A percentile compares a stretch with the other conserved stretches of the same genome.
Conservation (phyloP, 1,140 invertebrate genomes). For the Rhopalosiphum maidis region DNA sequence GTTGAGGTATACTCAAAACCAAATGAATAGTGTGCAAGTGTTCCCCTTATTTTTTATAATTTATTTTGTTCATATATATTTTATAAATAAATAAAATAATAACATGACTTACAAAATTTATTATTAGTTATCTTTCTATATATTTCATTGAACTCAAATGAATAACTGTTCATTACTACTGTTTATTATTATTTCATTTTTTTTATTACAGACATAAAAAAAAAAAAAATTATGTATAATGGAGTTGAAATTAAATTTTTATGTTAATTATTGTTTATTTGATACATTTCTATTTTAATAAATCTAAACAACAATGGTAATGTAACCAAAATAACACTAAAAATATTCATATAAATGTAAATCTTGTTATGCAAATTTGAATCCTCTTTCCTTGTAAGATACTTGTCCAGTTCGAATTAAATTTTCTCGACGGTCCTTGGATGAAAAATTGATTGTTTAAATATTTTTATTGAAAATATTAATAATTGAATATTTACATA, state of each 20-base stretch:
- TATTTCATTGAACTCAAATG: not conserved
- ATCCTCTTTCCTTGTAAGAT: constrained; percentile 46
- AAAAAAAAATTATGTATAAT: not conserved
- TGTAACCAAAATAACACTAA: not conserved
- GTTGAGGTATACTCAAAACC: not conserved
- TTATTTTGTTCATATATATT: not conserved
- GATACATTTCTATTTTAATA: not conserved
- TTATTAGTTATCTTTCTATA: not conserved
- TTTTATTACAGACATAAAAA: not conserved
- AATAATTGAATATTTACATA: not conserved
- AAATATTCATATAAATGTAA: constrained; percentile 1
- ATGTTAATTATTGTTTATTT: not conserved
- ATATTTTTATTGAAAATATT: not conserved
- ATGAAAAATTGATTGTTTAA: not conserved
- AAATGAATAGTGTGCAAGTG: not conserved
- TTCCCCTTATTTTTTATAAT: not conserved
- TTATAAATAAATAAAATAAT: not conserved
- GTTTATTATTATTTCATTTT: no score
- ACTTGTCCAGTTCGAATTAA: constrained; percentile 49
- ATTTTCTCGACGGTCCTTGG: constrained; percentile 48
- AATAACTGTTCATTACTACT: not conserved
- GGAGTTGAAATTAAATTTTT: not conserved
- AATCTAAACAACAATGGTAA: not conserved
- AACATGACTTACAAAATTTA: not conserved
- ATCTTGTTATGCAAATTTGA: constrained; percentile 54